Conservation (phyloP, 1,140 invertebrate species). For the Sinonovacula constricta region DNA sequence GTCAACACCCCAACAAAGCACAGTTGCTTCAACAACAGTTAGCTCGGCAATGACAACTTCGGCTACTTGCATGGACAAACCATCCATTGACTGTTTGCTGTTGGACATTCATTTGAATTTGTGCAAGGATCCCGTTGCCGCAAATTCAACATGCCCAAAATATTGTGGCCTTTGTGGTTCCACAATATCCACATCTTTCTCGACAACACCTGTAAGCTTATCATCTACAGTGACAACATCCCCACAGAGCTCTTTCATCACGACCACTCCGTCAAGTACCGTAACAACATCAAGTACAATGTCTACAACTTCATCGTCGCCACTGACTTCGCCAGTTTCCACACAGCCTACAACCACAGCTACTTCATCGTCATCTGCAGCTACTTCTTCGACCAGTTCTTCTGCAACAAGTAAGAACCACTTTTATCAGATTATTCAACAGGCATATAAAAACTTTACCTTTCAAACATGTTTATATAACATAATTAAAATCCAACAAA, state of each 20-base stretch:
- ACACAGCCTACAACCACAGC: not conserved
- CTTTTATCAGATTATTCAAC: too few relatives aligned
- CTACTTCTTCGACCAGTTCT: not conserved
- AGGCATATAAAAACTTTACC: too few relatives aligned
- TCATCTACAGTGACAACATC: conserved; percentile 1
- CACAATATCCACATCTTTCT: not conserved
- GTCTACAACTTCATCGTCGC: not conserved
- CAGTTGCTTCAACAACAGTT: too few relatives aligned
- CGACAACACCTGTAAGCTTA: too few relatives aligned
- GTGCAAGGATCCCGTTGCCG: not conserved
- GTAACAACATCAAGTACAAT: conserved; percentile 20
- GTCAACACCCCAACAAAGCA: too few relatives aligned
- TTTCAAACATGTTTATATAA: too few relatives aligned
- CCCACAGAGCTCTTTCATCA: too few relatives aligned
- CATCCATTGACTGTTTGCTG: not conserved
- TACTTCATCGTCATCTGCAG: conserved; percentile 4
- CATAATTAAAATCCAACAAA: too few relatives aligned
- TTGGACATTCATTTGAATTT: not conserved
- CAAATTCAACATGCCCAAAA: not conserved
- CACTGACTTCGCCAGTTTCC: not conserved
- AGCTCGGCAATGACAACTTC: too few relatives aligned
- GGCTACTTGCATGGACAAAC: conserved; percentile 1
- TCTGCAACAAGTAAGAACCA: not conserved
- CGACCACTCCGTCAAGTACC: not conserved
- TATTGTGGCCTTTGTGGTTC: not conserved